Evolutionary conservation across 2,888 invertebrate genomes (phyloP).

Genomic region (Lithodes maja): DNA sequence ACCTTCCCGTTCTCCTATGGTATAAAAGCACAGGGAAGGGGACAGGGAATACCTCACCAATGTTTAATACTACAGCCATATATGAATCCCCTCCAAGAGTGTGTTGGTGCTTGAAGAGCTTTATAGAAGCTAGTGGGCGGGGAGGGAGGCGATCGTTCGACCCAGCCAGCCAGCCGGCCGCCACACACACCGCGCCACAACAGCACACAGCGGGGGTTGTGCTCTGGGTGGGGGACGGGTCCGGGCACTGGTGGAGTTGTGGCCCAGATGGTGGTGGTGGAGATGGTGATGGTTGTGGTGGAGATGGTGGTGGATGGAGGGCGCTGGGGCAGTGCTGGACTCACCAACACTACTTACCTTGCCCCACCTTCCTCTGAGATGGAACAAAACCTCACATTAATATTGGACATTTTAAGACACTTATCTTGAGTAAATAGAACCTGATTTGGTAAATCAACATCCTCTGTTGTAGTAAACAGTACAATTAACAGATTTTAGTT

Average conservation of each 20-base stretch:
- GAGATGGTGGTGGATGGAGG: conserved; percentile 59
- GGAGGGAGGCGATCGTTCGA: conserved; percentile 26
- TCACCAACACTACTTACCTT: conserved; percentile 70
- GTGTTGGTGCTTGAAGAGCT: conserved; percentile 47
- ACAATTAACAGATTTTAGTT: background rate
- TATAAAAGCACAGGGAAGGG: no score
- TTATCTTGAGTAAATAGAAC: conserved; percentile 50
- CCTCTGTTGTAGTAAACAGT: conserved; percentile 13
- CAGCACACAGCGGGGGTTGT: conserved; percentile 58
- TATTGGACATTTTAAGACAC: conserved; percentile 47
- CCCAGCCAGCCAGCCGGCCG: conserved; percentile 37
- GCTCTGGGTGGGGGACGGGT: background rate
- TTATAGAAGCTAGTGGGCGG: background rate
- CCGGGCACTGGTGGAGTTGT: no score
- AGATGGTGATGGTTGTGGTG: conserved; percentile 55
- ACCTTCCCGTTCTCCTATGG: no score
- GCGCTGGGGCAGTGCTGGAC: conserved; percentile 63
- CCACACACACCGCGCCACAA: conserved; percentile 48
- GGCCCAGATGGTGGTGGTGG: conserved; percentile 28
- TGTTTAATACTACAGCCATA: conserved; percentile 43
- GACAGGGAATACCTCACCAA: background rate
- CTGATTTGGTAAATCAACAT: conserved; percentile 44
- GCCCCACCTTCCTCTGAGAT: conserved; percentile 71
- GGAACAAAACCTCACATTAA: conserved; percentile 69
- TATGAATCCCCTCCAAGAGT: conserved; percentile 13